Base-by-base conservation (phyloP, 2,113 vertebrate genomes). In the Oostethus manadensis region DNA sequence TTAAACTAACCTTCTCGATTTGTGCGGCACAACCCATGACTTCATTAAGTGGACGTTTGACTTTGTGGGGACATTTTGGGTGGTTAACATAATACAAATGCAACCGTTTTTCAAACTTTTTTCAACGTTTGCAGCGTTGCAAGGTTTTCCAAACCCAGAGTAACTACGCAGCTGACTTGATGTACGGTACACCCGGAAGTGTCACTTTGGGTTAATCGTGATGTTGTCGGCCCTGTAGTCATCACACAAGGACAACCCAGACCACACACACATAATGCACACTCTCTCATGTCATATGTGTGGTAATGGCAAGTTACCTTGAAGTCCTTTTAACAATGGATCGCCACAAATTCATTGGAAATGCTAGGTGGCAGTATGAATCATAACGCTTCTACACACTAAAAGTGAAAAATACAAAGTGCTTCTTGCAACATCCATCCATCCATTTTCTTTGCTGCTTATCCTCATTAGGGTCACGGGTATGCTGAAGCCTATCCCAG, bases 121-220 rank as follows among this genome's bases (percentile, higher is more conserved):
- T n/a, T n/a, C n/a, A n/a, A n/a, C n/a, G n/a, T n/a, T n/a, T n/a
- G n/a, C n/a, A n/a, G n/a, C n/a, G 2, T 10, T 62, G 22, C 54
- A 26, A 26, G 56, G n/a, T n/a, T 62, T 62, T 73, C 62, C 56
- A 42, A 62, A 70, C 77, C 67, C 66, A 51, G 66, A 70, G 69
- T 80, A 86, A 79, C 82, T 80, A 84, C 73, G 74, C 68, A 44
- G 54, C 71, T 74, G 77, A 77, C 80, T 70, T 70, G 61, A 77
- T 66, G 73, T 70, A 78, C 79, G 67, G 71, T 72, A 77, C 79
- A 68, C 83, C 66, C 78, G 50, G 76, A 55, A 33, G 71, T 83
- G 78, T 85, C 81, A 71, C 54, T 60, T 79, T 80, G 53, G 76
- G 63, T 82, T 83, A 84, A 85, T 78, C 62, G 54, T 71, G 76